These are phyloP conservation scores for Sebastes matsubarae DNA, from an alignment of 2,797 vertebrate genomes.

Conservation along the genomic window DNA sequence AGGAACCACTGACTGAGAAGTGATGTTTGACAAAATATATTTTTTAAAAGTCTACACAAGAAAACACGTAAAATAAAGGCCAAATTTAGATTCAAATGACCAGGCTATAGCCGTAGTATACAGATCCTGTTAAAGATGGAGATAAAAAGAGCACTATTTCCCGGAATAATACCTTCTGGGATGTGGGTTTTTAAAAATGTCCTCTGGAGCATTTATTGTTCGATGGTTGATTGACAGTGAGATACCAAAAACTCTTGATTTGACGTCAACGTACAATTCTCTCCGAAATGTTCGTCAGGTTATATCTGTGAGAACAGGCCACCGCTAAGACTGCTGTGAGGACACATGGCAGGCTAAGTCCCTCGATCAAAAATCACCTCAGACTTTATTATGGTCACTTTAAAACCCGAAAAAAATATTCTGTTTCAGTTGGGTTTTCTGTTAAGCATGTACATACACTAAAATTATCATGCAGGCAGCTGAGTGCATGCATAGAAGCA, in stretches of 20 bases:
- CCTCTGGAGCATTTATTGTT: background rate
- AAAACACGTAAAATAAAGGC: background rate
- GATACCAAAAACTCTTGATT: slow-evolving; percentile 23
- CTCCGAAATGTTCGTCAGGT: slow-evolving; percentile 20
- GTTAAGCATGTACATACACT: background rate
- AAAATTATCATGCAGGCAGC: background rate
- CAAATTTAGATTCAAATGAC: background rate
- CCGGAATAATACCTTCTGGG: background rate
- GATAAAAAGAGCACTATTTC: slow-evolving; percentile 4
- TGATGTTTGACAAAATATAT: slow-evolving; percentile 28
- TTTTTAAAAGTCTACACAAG: slow-evolving; percentile 6
- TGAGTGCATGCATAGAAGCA: background rate
- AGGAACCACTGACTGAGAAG: background rate
- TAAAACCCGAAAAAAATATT: slow-evolving; percentile 1
- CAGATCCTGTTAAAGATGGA: background rate
- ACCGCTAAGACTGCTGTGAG: slow-evolving; percentile 6
- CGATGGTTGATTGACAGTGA: slow-evolving; percentile 6
- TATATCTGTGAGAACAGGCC: slow-evolving; percentile 17
- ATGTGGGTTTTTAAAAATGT: background rate
- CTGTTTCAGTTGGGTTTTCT: slow-evolving; percentile 14
- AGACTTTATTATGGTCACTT: slow-evolving; percentile 17
- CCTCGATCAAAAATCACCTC: slow-evolving; percentile 11
- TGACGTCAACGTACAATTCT: background rate
- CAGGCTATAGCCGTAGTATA: background rate
- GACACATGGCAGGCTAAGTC: slow-evolving; percentile 9